phyloP scores from a whole-genome alignment of 1,140 invertebrate species.

The Berghia stephanieae region DNA sequence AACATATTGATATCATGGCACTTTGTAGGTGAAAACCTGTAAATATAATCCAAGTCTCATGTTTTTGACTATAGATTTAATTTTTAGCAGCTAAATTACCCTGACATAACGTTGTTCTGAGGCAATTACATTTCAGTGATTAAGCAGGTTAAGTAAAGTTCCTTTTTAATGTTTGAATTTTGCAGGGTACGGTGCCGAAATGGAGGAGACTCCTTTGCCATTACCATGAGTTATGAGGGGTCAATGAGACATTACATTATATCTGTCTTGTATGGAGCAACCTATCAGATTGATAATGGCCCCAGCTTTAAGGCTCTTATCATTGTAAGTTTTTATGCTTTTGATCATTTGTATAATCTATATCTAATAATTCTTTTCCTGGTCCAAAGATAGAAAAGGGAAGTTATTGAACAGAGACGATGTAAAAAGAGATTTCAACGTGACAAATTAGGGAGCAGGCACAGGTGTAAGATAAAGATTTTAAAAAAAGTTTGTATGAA shows the following conservation, averaged over 20 bases:
- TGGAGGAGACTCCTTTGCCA: constrained; percentile 61
- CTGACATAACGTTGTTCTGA: not conserved
- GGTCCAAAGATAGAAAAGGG: too few species aligned
- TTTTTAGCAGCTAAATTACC: not conserved
- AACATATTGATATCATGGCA: too few species aligned
- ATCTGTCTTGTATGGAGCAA: constrained; percentile 54
- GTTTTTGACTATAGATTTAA: not conserved
- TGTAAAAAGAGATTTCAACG: too few species aligned
- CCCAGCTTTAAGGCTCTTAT: constrained; percentile 69
- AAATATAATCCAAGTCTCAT: not conserved
- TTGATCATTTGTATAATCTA: too few species aligned
- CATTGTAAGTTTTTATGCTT: constrained; percentile 65
- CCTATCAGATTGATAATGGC: constrained; percentile 68
- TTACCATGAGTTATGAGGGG: constrained; percentile 66
- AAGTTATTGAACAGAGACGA: too few species aligned
- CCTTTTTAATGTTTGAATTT: constrained; percentile 23
- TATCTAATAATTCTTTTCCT: too few species aligned
- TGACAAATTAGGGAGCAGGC: too few species aligned
- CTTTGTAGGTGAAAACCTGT: too few species aligned
- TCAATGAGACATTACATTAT: constrained; percentile 69
- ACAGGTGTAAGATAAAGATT: too few species aligned
- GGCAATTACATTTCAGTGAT: not conserved
- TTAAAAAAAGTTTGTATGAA: too few species aligned
- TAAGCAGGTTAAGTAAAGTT: not conserved
- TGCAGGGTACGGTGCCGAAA: constrained; percentile 51